Percentiles rank a stretch among this genome's conserved stretches.
These are phyloP conservation scores for Allobates femoralis DNA, from an alignment of 2,797 vertebrate species.

Conservation along the genomic window DNA sequence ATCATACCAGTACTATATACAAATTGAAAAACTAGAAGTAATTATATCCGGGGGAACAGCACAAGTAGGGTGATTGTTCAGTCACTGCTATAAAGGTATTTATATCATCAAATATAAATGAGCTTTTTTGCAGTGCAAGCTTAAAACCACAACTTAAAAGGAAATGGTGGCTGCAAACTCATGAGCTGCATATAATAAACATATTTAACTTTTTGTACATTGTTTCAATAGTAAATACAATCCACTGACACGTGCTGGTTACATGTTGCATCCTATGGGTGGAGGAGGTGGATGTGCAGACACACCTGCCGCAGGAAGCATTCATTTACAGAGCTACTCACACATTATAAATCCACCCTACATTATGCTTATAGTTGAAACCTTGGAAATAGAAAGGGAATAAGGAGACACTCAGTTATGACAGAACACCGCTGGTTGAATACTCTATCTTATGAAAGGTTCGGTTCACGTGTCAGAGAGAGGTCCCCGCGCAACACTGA, in stretches of 20 bases:
- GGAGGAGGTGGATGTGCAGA: conserved; percentile 1
- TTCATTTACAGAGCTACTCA: not conserved
- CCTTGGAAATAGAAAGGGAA: not conserved
- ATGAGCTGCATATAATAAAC: not conserved
- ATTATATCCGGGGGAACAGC: too few relatives aligned
- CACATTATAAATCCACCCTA: not conserved
- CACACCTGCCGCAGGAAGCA: conserved; percentile 42
- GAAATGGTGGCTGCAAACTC: too few relatives aligned
- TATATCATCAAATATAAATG: not conserved
- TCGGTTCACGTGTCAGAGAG: conserved; percentile 12
- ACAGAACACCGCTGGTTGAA: conserved; percentile 33
- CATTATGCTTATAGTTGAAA: not conserved
- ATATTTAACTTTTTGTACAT: not conserved
- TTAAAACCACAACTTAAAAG: not conserved
- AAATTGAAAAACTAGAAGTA: too few relatives aligned
- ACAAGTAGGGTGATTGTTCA: too few relatives aligned
- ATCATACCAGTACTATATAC: too few relatives aligned
- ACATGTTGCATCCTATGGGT: not conserved
- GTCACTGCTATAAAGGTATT: not conserved
- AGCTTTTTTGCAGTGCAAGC: not conserved
- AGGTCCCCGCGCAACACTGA: conserved; percentile 14
- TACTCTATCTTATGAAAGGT: conserved; percentile 15
- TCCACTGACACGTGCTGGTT: not conserved
- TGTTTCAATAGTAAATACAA: not conserved
- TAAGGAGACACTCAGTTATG: conserved; percentile 12